Conservation (phyloP, 2,797 vertebrate species). For the Phoeniculus purpureus region DNA sequence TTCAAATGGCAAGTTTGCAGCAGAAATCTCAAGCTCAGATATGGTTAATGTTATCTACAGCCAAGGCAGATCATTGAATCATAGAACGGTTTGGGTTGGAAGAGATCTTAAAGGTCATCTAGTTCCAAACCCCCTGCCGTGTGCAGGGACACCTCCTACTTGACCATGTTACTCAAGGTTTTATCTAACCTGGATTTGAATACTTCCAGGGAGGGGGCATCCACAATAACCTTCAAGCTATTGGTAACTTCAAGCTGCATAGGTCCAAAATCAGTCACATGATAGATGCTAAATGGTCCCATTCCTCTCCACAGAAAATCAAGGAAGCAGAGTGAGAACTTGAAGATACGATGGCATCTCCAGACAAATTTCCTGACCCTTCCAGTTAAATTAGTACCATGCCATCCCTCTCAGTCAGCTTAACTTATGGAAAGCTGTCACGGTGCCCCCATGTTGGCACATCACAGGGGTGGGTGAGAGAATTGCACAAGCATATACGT, state of each 20-base stretch:
- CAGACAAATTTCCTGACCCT: not conserved
- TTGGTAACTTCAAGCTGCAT: not conserved
- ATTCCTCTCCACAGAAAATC: not conserved
- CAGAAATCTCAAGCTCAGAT: not conserved
- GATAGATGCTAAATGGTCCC: not conserved
- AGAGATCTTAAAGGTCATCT: no score
- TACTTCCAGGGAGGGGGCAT: no score
- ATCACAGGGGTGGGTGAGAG: not conserved
- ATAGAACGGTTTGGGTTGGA: no score
- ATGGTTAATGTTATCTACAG: not conserved
- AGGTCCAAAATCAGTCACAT: not conserved
- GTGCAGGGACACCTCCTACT: no score
- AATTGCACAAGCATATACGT: accelerated
- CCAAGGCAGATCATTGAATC: not conserved
- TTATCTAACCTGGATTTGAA: no score
- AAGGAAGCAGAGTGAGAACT: not conserved
- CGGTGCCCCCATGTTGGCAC: not conserved
- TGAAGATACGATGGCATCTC: not conserved
- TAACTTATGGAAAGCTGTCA: not conserved
- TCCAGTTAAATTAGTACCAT: not conserved
- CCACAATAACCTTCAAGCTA: no score
- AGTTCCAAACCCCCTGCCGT: no score
- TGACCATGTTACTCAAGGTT: no score
- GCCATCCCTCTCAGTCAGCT: not conserved
- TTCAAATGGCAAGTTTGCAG: not conserved